These are phyloP conservation scores for Andricus curvator DNA, from an alignment of 2,888 invertebrate species.

Conservation along the genomic window DNA sequence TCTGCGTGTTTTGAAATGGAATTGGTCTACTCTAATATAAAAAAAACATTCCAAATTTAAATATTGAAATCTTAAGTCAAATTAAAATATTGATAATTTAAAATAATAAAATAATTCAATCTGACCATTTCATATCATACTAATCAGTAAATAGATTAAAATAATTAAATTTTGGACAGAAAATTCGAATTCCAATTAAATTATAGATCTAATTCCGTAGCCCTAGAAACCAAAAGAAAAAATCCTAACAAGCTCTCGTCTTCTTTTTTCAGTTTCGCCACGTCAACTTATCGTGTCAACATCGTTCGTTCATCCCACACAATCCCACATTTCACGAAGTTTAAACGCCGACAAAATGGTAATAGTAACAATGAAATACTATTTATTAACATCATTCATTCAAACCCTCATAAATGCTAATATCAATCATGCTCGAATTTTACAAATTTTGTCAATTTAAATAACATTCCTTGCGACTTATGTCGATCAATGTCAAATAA, in stretches of 20 bases:
- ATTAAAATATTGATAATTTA: too few relatives aligned
- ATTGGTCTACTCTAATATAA: too few relatives aligned
- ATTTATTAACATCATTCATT: not conserved
- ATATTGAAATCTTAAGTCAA: too few relatives aligned
- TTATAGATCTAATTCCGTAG: not conserved
- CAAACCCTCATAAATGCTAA: not conserved
- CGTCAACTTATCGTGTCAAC: not conserved
- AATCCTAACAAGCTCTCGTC: not conserved
- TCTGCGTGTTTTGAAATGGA: too few relatives aligned
- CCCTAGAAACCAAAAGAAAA: conserved; percentile 21
- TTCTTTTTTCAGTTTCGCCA: not conserved
- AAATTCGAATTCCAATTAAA: not conserved
- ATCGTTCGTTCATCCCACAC: conserved; percentile 23
- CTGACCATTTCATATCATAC: not conserved
- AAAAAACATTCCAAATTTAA: too few relatives aligned
- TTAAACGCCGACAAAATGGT: conserved; percentile 8
- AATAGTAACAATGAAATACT: not conserved
- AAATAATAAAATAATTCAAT: not conserved
- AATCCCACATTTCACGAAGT: not conserved
- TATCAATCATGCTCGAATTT: not conserved
- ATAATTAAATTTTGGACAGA: not conserved
- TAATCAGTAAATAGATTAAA: not conserved
- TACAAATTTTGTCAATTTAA: not conserved
- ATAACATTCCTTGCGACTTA: not conserved
- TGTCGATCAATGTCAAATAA: not conserved